Base-by-base conservation (phyloP, 2,797 vertebrate genomes). In the Diglossa cyanea region DNA sequence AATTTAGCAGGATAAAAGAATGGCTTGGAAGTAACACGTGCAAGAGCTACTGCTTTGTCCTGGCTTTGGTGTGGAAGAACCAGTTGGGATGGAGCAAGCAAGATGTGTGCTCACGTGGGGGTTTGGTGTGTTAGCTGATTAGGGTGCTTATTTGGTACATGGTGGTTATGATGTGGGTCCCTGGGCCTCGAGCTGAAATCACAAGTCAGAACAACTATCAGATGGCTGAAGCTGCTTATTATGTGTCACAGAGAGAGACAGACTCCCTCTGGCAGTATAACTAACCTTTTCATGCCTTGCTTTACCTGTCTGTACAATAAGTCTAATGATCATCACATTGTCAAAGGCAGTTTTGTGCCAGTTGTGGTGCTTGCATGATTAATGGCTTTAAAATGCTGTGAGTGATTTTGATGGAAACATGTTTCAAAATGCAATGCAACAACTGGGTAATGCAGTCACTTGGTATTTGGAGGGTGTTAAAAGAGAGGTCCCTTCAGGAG, bases 231-330 rank as follows among this genome's bases (percentile, higher is more conserved):
- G 37, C 58, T 80, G 33, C 78, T 89, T 44, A 28, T 55, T 78
- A 0, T 37, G 6, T 78, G 74, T 70, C 88, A 63, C 1, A 2
- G 73, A 62, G 67, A 65, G 81, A 92, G 86, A 81, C 10, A 75
- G 80, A 92, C 71, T 79, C 91, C 91, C 87, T 73, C 82, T 86
- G 83, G 91, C 85, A 76, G 31, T 24, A 6, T 1, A 20, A 55
- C 76, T 96, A 79, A 95, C 82, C 79, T 95, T 94, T 96, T 94
- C 91, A 91, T 95, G 91, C 87, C 79, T 96, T 55, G 4, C 95
- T 91, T 95, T 97, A 94, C 87, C 91, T 90, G 93, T 88, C 95
- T 86, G 74, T 76, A 21, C 90, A 84, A 70, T 96, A 62, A 94
- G 55, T 81, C 60, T 94, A 94, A 96, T 86, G 67, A 91, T 91